phyloP scores from a whole-genome alignment of 1,140 invertebrate genomes.

The Cherax quadricarinatus region DNA sequence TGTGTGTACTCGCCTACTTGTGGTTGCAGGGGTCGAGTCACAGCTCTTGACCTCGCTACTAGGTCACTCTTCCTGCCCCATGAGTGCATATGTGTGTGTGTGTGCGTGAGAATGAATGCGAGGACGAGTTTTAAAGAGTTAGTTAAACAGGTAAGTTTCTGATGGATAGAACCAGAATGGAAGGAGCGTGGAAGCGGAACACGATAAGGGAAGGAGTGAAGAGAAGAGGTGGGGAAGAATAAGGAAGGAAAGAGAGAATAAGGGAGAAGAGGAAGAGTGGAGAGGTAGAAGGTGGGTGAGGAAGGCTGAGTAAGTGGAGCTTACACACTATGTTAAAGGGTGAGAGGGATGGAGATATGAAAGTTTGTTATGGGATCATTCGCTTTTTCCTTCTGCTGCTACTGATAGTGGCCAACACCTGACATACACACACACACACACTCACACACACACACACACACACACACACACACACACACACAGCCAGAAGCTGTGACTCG shows the following conservation, averaged over 20 bases:
- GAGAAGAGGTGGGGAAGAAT: neutral
- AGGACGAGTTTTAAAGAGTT: too few species aligned
- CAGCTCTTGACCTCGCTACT: too few species aligned
- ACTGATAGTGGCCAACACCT: neutral
- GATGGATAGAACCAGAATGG: neutral
- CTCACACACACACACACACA: neutral
- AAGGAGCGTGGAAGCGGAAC: neutral
- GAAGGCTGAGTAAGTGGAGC: neutral
- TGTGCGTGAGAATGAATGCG: too few species aligned
- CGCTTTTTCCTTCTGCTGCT: neutral
- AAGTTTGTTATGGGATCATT: neutral
- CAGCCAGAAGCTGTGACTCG: too few species aligned
- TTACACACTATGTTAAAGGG: neutral
- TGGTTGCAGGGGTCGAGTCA: too few species aligned
- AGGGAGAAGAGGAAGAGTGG: too few species aligned
- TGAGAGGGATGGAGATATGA: neutral
- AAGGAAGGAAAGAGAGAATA: neutral
- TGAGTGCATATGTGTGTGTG: too few species aligned
- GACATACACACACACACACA: neutral
- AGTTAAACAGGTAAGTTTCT: too few species aligned
- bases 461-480: too few species aligned
- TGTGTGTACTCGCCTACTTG: too few species aligned
- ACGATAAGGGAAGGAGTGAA: neutral
- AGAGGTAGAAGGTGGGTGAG: neutral
- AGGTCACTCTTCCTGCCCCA: too few species aligned